These are phyloP conservation scores for Thyatira batis DNA, from an alignment of 2,888 invertebrate genomes.

Conservation along the genomic window DNA sequence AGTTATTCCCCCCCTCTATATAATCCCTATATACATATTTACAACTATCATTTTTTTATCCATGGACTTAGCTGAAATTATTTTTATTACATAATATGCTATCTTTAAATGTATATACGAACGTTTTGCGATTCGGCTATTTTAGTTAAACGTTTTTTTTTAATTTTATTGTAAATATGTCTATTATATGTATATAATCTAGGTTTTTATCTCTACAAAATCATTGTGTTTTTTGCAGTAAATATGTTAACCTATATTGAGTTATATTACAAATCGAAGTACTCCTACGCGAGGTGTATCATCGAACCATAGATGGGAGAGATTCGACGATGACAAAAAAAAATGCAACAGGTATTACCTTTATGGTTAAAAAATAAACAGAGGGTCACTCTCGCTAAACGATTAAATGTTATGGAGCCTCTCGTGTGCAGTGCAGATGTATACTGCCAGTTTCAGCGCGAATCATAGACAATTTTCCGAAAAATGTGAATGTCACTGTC, in stretches of 20 bases:
- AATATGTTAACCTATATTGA: constrained; percentile 11
- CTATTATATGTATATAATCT: constrained; percentile 25
- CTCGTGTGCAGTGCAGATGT: constrained; percentile 1
- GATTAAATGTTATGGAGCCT: background rate
- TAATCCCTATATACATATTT: constrained; percentile 70
- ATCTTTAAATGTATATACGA: constrained; percentile 28
- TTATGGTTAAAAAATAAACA: background rate
- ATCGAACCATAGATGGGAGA: background rate
- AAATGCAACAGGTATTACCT: background rate
- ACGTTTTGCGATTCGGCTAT: constrained; percentile 18
- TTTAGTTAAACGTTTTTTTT: background rate
- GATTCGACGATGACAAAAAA: background rate
- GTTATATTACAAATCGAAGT: constrained; percentile 1
- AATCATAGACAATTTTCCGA: constrained; percentile 39
- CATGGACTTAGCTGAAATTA: constrained; percentile 50
- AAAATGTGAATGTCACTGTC: constrained; percentile 66
- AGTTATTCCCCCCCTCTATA: constrained; percentile 45
- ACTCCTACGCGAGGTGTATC: background rate
- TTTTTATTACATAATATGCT: constrained; percentile 39
- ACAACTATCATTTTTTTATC: constrained; percentile 52
- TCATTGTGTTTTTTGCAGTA: constrained; percentile 13
- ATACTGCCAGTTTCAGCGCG: constrained; percentile 18
- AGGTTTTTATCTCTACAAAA: constrained; percentile 13
- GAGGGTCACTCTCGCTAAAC: background rate
- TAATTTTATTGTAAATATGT: constrained; percentile 32